A percentile compares a stretch with the other conserved stretches of the same genome.
phyloP scores from a whole-genome alignment of 2,797 vertebrate species.

The Esox lucius region DNA sequence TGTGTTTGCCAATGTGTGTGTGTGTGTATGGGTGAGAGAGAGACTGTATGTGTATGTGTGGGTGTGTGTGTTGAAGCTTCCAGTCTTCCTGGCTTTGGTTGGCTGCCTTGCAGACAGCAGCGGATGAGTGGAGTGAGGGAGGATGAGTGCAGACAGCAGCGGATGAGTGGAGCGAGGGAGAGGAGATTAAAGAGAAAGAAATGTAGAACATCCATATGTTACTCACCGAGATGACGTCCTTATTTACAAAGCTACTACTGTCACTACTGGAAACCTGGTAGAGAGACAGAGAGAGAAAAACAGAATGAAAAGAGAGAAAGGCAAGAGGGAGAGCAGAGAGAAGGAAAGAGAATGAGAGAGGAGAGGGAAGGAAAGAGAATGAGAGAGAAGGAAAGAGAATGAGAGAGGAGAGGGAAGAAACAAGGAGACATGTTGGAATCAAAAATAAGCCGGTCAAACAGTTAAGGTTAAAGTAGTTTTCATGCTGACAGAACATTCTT shows the following conservation, averaged over 20 bases:
- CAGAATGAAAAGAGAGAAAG: conserved; percentile 49
- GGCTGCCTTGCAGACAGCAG: not conserved
- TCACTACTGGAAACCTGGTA: conserved; percentile 74
- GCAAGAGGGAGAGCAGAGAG: conserved; percentile 6
- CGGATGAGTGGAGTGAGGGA: not conserved
- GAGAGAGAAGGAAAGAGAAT: conserved; percentile 37
- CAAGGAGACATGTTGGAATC: no score
- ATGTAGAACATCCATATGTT: conserved; percentile 29
- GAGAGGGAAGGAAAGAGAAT: conserved; percentile 35
- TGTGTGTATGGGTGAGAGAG: no score
- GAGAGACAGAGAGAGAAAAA: conserved; percentile 37
- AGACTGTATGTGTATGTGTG: no score
- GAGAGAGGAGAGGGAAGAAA: no score
- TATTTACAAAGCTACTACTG: conserved; percentile 70
- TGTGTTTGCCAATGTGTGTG: no score
- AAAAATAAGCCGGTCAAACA: no score
- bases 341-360: not conserved
- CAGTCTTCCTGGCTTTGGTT: not conserved
- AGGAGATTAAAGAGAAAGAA: not conserved
- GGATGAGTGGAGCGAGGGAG: not conserved
- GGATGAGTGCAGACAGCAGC: no score
- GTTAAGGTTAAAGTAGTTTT: no score
- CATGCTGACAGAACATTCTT: no score
- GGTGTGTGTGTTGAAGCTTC: not conserved
- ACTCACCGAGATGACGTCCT: conserved; percentile 76